A percentile compares a stretch with the other conserved stretches of the same genome.
phyloP scores from a whole-genome alignment of 2,888 invertebrate genomes.

The Hirtodrosophila alboralis region DNA sequence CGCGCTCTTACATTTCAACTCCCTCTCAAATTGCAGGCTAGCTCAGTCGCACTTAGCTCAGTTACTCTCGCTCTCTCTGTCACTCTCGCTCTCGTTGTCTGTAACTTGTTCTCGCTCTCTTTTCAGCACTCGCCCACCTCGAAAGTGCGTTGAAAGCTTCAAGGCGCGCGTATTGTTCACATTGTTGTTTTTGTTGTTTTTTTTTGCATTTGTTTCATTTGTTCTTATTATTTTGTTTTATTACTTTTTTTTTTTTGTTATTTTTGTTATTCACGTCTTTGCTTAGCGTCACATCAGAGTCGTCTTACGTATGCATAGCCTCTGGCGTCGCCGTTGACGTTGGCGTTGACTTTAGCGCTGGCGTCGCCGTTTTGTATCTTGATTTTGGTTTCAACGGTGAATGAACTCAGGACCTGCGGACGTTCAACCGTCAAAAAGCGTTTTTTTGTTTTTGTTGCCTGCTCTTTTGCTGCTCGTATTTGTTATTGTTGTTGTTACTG shows the following conservation, averaged over 20 bases:
- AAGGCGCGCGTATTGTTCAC: conserved; percentile 48
- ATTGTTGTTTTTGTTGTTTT: conserved; percentile 36
- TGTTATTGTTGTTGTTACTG: conserved; percentile 24
- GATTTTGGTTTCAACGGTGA: conserved; percentile 79
- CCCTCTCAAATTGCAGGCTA: conserved; percentile 15
- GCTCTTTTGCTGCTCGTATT: conserved; percentile 24
- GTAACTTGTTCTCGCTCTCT: conserved; percentile 7
- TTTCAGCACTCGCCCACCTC: conserved; percentile 2
- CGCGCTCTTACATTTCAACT: conserved; percentile 25
- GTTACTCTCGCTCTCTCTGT: conserved; percentile 20
- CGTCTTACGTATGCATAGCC: conserved; percentile 63
- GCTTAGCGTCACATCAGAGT: conserved; percentile 34
- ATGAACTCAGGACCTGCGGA: conserved; percentile 78
- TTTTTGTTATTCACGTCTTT: conserved; percentile 28
- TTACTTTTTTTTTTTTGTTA: conserved; percentile 46
- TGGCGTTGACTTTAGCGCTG: conserved; percentile 23
- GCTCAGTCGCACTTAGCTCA: conserved; percentile 22
- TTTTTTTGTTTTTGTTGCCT: conserved; percentile 41
- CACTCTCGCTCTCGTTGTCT: conserved; percentile 1
- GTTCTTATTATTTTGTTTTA: conserved; percentile 66
- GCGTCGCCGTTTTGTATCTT: conserved; percentile 61
- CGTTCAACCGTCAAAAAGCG: conserved; percentile 74
- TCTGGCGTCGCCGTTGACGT: conserved; percentile 31
- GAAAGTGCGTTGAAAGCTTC: conserved; percentile 70
- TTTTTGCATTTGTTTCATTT: conserved; percentile 56